Conservation (phyloP, 2,797 vertebrate genomes). For the Peromyscus aztecus region DNA sequence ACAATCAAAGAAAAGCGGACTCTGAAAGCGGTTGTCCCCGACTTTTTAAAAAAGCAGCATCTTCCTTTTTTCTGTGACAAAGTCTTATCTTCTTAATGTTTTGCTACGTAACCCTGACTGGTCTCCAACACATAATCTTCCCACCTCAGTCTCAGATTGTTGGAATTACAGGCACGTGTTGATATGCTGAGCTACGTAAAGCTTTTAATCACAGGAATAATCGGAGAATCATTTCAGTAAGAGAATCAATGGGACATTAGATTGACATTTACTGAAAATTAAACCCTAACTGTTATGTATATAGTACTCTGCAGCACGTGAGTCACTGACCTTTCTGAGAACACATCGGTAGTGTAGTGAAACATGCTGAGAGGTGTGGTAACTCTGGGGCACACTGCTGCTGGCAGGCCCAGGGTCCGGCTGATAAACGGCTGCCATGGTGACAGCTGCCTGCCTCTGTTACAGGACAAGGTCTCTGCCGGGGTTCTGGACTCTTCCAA, state of each 20-base stretch:
- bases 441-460: neutral
- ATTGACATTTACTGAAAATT: neutral
- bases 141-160: neutral
- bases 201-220: neutral
- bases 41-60: neutral
- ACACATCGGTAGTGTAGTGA: rapidly evolving
- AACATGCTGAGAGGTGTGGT: neutral
- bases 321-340: neutral
- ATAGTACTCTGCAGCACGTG: neutral
- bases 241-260: neutral
- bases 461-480: neutral
- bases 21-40: too few relatives aligned
- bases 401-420: neutral
- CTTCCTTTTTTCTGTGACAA: neutral
- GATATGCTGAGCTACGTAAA: neutral
- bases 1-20: neutral
- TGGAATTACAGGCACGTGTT: neutral
- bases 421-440: neutral
- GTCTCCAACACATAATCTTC: neutral
- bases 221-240: neutral
- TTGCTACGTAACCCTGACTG: neutral
- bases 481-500: neutral
- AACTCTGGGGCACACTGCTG: neutral
- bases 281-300: neutral
- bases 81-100: neutral